These are phyloP conservation scores for Rhineura floridana DNA, from an alignment of 2,113 vertebrate genomes.

Conservation along the genomic window DNA sequence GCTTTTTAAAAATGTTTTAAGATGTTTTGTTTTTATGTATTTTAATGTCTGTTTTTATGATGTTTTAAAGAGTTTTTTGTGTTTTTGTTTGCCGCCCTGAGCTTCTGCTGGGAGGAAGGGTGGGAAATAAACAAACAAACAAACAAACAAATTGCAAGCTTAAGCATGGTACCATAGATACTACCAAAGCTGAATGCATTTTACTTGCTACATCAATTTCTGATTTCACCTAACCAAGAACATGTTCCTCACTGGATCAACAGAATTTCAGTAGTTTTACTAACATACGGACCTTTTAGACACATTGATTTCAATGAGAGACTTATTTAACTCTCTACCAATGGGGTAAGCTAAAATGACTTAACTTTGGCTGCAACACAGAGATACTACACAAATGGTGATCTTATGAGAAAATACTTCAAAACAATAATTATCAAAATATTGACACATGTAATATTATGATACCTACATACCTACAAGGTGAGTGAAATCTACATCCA, in stretches of 20 bases:
- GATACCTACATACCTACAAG: slow-evolving; percentile 84
- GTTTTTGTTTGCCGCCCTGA: too few relatives aligned
- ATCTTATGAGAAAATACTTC: neutral
- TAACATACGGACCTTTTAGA: too few relatives aligned
- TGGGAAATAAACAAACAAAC: too few relatives aligned
- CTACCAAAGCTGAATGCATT: neutral
- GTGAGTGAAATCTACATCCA: slow-evolving; percentile 92
- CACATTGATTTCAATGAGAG: neutral
- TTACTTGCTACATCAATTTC: neutral
- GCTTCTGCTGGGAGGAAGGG: too few relatives aligned
- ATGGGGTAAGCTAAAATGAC: neutral
- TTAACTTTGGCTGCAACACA: neutral
- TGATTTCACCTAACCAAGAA: neutral
- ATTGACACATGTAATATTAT: neutral
- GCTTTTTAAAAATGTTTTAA: neutral
- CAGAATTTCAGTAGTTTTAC: too few relatives aligned
- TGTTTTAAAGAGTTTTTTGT: too few relatives aligned
- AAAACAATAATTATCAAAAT: neutral
- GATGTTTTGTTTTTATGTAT: too few relatives aligned
- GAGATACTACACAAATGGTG: neutral
- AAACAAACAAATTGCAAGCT: neutral
- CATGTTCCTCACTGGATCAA: neutral
- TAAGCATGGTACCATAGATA: neutral
- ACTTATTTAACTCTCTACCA: neutral
- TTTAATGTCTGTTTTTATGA: too few relatives aligned